Percentiles rank a stretch among this genome's conserved stretches.
Conservation (phyloP, 2,888 invertebrate species). For the Caenorhabditis sp. region DNA sequence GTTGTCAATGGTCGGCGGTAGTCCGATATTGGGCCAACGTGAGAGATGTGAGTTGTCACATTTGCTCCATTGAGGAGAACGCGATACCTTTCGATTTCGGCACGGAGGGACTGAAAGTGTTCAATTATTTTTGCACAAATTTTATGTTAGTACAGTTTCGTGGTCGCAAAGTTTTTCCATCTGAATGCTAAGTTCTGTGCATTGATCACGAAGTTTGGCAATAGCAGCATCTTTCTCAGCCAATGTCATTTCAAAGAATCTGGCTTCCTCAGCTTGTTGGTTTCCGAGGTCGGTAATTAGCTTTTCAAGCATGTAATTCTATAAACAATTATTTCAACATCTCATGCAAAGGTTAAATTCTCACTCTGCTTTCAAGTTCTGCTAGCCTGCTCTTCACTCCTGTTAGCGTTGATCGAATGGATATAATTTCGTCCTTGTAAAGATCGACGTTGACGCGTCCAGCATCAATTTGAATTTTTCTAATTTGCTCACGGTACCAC, state of each 20-base stretch:
- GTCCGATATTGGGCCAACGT: constrained; percentile 1
- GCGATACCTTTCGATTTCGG: constrained; percentile 61
- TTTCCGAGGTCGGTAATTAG: constrained; percentile 33
- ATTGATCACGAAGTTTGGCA: constrained; percentile 49
- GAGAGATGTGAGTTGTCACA: constrained; percentile 51
- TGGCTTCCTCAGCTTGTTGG: constrained; percentile 30
- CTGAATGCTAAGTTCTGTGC: constrained; percentile 57
- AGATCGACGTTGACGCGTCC: constrained; percentile 22
- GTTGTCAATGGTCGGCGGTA: constrained; percentile 1
- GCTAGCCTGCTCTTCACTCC: constrained; percentile 36
- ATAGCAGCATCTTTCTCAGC: constrained; percentile 52
- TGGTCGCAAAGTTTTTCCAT: constrained; percentile 62
- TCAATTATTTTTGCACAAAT: background rate
- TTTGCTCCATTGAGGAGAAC: constrained; percentile 49
- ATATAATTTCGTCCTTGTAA: constrained; percentile 50
- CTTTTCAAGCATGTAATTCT: constrained; percentile 54
- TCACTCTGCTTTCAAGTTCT: constrained; percentile 57
- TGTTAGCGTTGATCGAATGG: constrained; percentile 38
- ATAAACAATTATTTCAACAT: too few relatives aligned
- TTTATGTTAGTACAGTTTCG: constrained; percentile 37
- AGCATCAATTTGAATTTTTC: constrained; percentile 39
- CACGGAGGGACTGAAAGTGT: constrained; percentile 52
- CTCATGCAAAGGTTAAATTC: background rate
- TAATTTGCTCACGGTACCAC: constrained; percentile 55
- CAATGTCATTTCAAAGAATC: constrained; percentile 43